Base-by-base conservation (phyloP, 1,140 invertebrate species). In the Thaumatotibia leucotreta region DNA sequence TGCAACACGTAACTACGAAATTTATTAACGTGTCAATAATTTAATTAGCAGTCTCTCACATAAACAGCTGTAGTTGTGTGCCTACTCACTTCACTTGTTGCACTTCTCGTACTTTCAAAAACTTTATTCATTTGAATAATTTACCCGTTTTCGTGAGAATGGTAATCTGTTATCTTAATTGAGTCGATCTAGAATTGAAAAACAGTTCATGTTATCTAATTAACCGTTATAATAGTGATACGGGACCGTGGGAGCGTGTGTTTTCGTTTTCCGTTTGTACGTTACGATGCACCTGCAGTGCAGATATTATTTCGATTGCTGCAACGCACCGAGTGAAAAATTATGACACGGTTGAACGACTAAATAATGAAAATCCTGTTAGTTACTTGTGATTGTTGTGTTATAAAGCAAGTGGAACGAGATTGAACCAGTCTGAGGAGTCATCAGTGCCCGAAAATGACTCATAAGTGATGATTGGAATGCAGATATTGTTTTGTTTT, bases 401-500 rank as follows among this genome's bases (percentile, higher is more conserved):
- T 80, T 69, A 70, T 67, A 64, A 64, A 64, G 62, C 74, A 79
- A 70, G 74, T 75, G 75, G 76, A 72, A 77, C 70, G 71, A 66
- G 73, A 81, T 67, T 66, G 68, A 66, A 76, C 73, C 75, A 77
- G 66, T 76, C 70, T 64, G 70, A 74, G 63, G 75, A 87, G 74
- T 80, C 76, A 77, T 79, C 80, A 76, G 69, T 67, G 65, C 77
- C 75, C 14, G 68, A 88, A 89, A 90, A 88, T 91, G 88, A 89
- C 70, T 89, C 88, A 90, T 86, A 79, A 72, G 75, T 82, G 77
- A 72, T 82, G 75, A 80, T 72, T 80, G 78, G 69, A 72, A 77
- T 77, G 73, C 69, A 66, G 73, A 74, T 84, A 83, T 85, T 88
- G 85, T 90, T 90, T 90, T 88, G 85, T 87, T 89, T 89, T 84